Percentiles rank a stretch among this genome's conserved stretches.
These are phyloP conservation scores for Eueides isabella DNA, from an alignment of 1,140 invertebrate species.

Conservation along the genomic window DNA sequence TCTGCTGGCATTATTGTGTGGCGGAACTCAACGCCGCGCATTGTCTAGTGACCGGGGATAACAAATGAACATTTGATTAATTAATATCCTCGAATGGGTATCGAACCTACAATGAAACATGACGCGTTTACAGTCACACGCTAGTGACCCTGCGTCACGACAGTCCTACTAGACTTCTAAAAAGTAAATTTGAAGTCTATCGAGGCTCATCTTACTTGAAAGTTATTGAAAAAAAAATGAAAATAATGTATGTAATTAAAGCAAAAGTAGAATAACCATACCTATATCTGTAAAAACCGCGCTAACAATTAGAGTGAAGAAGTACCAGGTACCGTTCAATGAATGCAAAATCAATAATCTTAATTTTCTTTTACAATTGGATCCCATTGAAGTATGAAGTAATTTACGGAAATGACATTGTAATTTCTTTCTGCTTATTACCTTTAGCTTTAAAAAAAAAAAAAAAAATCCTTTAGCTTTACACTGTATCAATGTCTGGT, in stretches of 20 bases:
- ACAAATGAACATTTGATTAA: no score
- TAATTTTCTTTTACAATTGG: slow-evolving; percentile 1
- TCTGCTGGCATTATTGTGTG: no score
- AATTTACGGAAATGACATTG: neutral
- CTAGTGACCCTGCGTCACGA: no score
- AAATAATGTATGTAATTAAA: neutral
- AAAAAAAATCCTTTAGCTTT: neutral
- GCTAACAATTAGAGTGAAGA: neutral
- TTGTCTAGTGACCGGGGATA: no score
- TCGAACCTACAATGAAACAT: no score
- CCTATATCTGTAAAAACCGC: neutral
- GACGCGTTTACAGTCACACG: no score
- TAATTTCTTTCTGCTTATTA: neutral
- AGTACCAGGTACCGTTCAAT: slow-evolving; percentile 24
- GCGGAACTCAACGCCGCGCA: no score
- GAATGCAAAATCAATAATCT: slow-evolving; percentile 18
- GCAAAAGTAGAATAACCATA: neutral
- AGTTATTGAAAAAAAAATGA: neutral
- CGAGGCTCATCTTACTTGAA: no score
- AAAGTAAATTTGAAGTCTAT: no score
- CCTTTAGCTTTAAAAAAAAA: no score
- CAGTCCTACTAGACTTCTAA: no score
- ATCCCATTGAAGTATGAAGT: neutral
- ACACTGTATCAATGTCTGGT: neutral
- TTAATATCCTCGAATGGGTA: no score